phyloP scores from a whole-genome alignment of 2,888 invertebrate species.

The Thymelicus acteon region DNA sequence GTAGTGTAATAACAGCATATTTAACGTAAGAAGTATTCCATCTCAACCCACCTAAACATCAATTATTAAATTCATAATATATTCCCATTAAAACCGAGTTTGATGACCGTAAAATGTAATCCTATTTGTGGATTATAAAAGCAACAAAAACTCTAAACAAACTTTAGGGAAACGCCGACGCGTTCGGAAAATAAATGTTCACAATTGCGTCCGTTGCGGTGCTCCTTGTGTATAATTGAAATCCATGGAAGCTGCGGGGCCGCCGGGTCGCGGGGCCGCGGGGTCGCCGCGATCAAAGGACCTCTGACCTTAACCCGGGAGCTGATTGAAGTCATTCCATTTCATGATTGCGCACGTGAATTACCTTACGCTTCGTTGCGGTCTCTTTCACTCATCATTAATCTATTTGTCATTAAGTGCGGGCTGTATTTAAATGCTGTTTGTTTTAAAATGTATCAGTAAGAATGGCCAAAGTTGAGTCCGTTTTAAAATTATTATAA shows the following conservation, averaged over 20 bases:
- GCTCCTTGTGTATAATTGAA: neutral
- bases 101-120: neutral
- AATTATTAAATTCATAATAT: too few species aligned
- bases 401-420: too few species aligned
- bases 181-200: neutral
- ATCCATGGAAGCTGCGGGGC: neutral
- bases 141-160: neutral
- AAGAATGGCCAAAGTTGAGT: too few species aligned
- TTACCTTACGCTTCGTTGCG: neutral
- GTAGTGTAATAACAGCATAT: too few species aligned
- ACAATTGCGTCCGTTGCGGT: neutral
- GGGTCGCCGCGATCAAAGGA: neutral
- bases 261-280: neutral
- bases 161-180: neutral
- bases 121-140: slow-evolving; percentile 4
- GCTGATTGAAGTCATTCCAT: neutral
- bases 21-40: too few species aligned
- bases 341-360: neutral
- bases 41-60: too few species aligned
- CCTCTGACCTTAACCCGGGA: neutral
- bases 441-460: too few species aligned
- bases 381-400: neutral
- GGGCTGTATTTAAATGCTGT: too few species aligned
- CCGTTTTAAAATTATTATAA: too few species aligned
- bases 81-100: neutral